Percentiles rank a stretch among this genome's conserved stretches.
phyloP scores from a whole-genome alignment of 2,888 invertebrate species.

The Clostera curtula region DNA sequence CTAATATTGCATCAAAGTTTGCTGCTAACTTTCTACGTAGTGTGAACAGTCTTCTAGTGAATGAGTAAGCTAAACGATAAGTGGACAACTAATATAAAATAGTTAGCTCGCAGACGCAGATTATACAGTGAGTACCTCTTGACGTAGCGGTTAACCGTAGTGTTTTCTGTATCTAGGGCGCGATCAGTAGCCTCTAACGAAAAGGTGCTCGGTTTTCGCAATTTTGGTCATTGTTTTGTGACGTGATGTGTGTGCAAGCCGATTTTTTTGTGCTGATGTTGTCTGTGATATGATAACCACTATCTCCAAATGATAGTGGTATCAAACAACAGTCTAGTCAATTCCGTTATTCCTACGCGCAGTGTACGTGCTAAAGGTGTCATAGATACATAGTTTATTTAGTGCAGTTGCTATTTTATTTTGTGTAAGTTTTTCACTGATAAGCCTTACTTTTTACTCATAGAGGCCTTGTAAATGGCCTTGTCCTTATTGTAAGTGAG shows the following conservation, averaged over 20 bases:
- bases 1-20: slow-evolving; percentile 45
- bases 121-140: slow-evolving; percentile 28
- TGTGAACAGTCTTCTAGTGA: slow-evolving; percentile 22
- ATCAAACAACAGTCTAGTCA: slow-evolving; percentile 35
- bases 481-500: slow-evolving; percentile 15
- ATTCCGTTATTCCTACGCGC: slow-evolving; percentile 25
- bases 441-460: slow-evolving; percentile 18
- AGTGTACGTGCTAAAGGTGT: slow-evolving; percentile 25
- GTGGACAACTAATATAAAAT: slow-evolving; percentile 16
- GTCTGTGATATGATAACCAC: slow-evolving; percentile 56
- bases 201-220: slow-evolving; percentile 44
- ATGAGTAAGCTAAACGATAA: slow-evolving; percentile 18
- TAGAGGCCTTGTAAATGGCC: slow-evolving; percentile 16
- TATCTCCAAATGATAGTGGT: slow-evolving; percentile 52
- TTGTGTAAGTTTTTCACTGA: slow-evolving; percentile 22
- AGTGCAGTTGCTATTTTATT: slow-evolving; percentile 14
- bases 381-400: slow-evolving; percentile 18
- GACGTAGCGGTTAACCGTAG: slow-evolving; percentile 29
- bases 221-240: slow-evolving; percentile 48
- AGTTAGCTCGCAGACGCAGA: slow-evolving; percentile 30
- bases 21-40: slow-evolving; percentile 48
- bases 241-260: slow-evolving; percentile 52
- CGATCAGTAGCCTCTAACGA: slow-evolving; percentile 32
- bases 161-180: slow-evolving; percentile 36
- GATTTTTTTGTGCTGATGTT: slow-evolving; percentile 49